These are phyloP conservation scores for Hemicentrotus pulcherrimus DNA, from an alignment of 35 echinoderm and acorn worm genomes.

Conservation along the genomic window DNA sequence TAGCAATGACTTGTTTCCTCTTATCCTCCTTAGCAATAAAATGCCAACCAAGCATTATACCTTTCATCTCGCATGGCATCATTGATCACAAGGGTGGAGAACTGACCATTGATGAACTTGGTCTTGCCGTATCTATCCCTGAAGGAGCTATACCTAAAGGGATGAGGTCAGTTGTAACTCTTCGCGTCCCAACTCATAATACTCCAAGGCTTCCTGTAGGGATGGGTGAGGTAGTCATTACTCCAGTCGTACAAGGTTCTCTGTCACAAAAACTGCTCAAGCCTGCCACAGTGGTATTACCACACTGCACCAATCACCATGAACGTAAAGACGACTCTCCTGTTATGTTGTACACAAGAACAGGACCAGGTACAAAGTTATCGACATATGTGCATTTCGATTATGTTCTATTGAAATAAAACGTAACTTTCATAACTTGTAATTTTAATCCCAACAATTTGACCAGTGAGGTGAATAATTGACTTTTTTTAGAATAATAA, in stretches of 20 bases:
- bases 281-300: not conserved
- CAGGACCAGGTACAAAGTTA: not conserved
- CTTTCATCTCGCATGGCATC: not conserved
- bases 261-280: not conserved
- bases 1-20: not conserved
- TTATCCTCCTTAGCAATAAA: not conserved
- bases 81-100: not conserved
- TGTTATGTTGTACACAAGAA: not conserved
- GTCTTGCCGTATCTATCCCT: not conserved
- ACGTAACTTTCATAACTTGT: not conserved
- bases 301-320: not conserved
- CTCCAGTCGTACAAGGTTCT: not conserved
- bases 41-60: not conserved
- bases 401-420: not conserved
- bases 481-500: not conserved
- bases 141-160: constrained; percentile 7
- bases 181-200: not conserved
- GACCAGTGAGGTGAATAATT: not conserved
- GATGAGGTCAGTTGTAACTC: not conserved
- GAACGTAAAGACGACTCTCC: not conserved
- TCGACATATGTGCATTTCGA: not conserved
- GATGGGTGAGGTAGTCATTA: not conserved
- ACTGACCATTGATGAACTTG: not conserved
- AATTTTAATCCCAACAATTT: not conserved
- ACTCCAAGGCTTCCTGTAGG: not conserved